A percentile compares a stretch with the other conserved stretches of the same genome.
Evolutionary conservation across 92 coral and sea anemone genomes (phyloP).

Genomic region (Epizoanthus fatuus): DNA sequence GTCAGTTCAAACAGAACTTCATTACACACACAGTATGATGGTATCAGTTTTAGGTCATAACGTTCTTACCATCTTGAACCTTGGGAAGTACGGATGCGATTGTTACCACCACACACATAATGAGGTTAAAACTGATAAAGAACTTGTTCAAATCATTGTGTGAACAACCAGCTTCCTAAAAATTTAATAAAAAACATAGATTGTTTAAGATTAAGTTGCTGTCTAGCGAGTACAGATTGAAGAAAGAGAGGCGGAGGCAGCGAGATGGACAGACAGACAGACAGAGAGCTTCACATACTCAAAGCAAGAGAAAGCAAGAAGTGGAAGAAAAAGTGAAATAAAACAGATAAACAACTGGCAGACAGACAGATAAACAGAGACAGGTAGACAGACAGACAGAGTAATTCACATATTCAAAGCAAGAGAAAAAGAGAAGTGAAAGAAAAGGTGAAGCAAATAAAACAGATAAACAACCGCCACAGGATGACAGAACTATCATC

Average conservation of each 20-base stretch:
- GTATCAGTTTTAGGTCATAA: background rate
- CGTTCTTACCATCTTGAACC: slow-evolving; percentile 90
- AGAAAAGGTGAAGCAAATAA: background rate
- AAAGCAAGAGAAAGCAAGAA: too few species aligned
- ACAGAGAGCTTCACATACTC: too few species aligned
- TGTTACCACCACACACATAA: slow-evolving; percentile 82
- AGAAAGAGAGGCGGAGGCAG: background rate
- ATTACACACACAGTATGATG: background rate
- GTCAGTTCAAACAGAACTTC: too few species aligned
- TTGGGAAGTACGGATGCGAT: slow-evolving; percentile 92
- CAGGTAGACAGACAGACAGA: too few species aligned
- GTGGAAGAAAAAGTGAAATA: background rate
- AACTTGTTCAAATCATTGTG: slow-evolving; percentile 84
- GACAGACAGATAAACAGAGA: background rate
- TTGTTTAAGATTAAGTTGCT: too few species aligned
- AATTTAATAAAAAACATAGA: background rate
- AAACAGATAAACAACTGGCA: background rate
- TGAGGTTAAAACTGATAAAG: slow-evolving; percentile 91
- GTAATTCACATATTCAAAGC: too few species aligned
- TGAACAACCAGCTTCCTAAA: slow-evolving; percentile 90
- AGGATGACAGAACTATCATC: background rate
- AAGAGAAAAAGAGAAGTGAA: background rate
- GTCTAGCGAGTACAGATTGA: background rate
- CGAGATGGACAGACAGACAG: too few species aligned
- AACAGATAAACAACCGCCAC: background rate